A percentile compares a stretch with the other conserved stretches of the same genome.
Conservation (phyloP, 2,113 vertebrate genomes). For the Hystrix brachyura region DNA sequence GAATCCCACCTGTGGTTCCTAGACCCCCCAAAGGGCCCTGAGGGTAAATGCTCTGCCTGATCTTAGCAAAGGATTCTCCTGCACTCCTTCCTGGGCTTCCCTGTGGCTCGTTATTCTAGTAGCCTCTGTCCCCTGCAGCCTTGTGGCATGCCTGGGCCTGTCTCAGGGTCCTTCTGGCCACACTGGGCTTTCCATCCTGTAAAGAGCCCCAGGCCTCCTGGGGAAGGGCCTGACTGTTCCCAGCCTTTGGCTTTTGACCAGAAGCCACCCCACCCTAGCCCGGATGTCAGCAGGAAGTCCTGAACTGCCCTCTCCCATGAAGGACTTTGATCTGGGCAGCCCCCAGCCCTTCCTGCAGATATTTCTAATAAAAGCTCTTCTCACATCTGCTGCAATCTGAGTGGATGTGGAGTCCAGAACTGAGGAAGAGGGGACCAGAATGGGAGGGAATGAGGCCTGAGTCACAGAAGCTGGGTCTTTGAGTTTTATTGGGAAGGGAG, state of each 20-base stretch:
- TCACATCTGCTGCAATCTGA: conserved; percentile 10
- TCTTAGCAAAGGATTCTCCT: conserved; percentile 83
- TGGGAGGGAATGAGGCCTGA: conserved; percentile 18
- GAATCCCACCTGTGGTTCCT: conserved; percentile 96
- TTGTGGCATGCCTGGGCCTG: background rate
- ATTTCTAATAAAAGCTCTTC: conserved; percentile 45
- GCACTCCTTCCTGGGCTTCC: background rate
- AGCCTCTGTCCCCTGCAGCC: conserved; percentile 22
- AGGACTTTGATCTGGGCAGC: background rate
- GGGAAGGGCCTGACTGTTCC: conserved; percentile 86
- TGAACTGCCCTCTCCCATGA: background rate
- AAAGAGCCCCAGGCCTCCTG: conserved; percentile 89
- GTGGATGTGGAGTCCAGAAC: background rate
- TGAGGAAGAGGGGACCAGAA: background rate
- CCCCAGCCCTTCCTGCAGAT: background rate
- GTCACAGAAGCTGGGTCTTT: conserved; percentile 58
- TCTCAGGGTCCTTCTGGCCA: background rate
- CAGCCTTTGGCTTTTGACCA: conserved; percentile 24
- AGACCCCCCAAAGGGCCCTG: conserved; percentile 82
- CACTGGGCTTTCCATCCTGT: background rate
- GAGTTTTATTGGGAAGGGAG: conserved; percentile 78
- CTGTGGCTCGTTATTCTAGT: background rate
- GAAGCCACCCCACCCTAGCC: background rate
- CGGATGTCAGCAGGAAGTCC: background rate
- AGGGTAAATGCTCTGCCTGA: conserved; percentile 87